Evolutionary conservation across 2,888 invertebrate genomes (phyloP).

Genomic region (Sarcophaga caerulescens): DNA sequence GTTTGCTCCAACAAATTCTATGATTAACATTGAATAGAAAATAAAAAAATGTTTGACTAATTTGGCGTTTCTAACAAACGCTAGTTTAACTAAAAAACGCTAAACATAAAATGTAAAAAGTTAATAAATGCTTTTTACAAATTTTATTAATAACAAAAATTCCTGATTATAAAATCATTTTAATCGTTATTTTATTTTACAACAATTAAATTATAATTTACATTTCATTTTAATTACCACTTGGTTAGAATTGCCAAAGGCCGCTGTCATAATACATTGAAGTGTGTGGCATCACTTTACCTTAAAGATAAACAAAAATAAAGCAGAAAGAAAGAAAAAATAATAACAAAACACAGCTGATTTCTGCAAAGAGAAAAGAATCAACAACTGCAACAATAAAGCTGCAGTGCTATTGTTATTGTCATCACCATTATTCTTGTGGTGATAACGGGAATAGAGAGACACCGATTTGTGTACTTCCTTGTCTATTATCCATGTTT

Average conservation of each 20-base stretch:
- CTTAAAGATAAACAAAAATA: constrained; percentile 28
- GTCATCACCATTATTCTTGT: background rate
- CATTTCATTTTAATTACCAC: no score
- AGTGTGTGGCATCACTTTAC: background rate
- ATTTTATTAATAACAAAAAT: no score
- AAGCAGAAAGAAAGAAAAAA: background rate
- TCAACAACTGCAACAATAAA: constrained; percentile 26
- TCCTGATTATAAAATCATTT: no score
- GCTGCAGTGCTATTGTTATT: background rate
- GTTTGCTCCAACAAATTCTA: no score
- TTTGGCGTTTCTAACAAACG: background rate
- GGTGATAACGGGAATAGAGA: background rate
- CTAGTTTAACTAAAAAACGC: background rate
- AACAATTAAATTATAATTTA: no score
- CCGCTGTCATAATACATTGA: background rate
- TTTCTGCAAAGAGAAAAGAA: constrained; percentile 35
- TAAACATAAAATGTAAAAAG: no score
- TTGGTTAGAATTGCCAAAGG: no score
- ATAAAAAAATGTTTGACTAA: background rate
- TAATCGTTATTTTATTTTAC: no score
- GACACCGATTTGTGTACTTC: background rate
- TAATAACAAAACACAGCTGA: constrained; percentile 45
- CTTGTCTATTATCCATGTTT: constrained; percentile 7
- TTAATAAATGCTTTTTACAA: no score
- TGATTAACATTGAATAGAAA: background rate